These are phyloP conservation scores for Uloborus diversus DNA, from an alignment of 1,140 invertebrate genomes.

Conservation along the genomic window DNA sequence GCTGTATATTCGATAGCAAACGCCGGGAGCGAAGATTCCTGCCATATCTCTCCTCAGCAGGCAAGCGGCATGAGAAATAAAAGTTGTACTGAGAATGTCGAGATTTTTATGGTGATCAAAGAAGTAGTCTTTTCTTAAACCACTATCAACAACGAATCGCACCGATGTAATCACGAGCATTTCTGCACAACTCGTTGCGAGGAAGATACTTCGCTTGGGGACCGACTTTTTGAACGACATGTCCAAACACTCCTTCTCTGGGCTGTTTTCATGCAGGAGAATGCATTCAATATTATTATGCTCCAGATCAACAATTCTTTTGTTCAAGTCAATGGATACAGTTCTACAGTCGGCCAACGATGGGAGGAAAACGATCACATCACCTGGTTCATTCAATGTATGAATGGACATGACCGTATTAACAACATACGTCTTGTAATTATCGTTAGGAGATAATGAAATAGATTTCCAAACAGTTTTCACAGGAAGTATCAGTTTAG, in stretches of 20 bases:
- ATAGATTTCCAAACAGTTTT: constrained; percentile 27
- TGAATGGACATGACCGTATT: constrained; percentile 35
- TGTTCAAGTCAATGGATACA: not conserved
- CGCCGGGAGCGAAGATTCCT: constrained; percentile 5
- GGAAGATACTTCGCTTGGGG: constrained; percentile 17
- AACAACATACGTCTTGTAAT: constrained; percentile 36
- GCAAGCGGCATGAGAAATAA: constrained; percentile 9
- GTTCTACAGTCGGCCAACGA: not conserved
- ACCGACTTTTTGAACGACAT: not conserved
- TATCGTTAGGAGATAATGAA: constrained; percentile 1
- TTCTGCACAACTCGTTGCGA: constrained; percentile 35
- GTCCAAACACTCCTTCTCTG: not conserved
- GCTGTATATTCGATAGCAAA: constrained; percentile 42
- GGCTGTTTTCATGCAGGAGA: constrained; percentile 23
- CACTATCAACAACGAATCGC: constrained; percentile 40
- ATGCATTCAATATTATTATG: constrained; percentile 23
- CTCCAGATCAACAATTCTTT: not conserved
- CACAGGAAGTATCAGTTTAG: constrained; percentile 14
- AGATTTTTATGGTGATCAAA: constrained; percentile 29
- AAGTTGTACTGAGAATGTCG: constrained; percentile 23
- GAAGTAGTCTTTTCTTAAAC: constrained; percentile 6
- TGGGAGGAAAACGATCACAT: constrained; percentile 37
- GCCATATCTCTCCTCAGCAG: constrained; percentile 17
- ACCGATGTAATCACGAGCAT: constrained; percentile 27
- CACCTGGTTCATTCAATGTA: constrained; percentile 20